phyloP scores from a whole-genome alignment of 2,797 vertebrate genomes.

The Erethizon dorsatum region DNA sequence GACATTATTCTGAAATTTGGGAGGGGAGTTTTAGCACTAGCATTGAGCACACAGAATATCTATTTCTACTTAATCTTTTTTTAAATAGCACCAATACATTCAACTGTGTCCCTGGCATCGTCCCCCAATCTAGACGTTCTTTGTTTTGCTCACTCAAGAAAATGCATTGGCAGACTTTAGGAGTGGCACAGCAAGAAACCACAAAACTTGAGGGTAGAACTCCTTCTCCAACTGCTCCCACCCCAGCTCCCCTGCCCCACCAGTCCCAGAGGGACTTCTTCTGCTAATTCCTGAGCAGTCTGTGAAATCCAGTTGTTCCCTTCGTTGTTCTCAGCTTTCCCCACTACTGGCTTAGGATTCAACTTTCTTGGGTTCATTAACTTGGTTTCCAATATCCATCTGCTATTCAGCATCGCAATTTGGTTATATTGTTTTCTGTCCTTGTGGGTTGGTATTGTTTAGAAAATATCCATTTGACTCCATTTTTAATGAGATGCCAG shows the following conservation, averaged over 20 bases:
- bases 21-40: not conserved
- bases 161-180: not conserved
- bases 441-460: not conserved
- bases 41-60: not conserved
- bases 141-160: not conserved
- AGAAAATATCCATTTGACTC: conserved; percentile 22
- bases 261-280: not conserved
- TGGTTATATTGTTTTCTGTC: not conserved
- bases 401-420: not conserved
- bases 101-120: not conserved
- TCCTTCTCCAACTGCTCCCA: not conserved
- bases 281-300: not conserved
- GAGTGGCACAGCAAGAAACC: not conserved
- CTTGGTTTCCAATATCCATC: not conserved
- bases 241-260: not conserved
- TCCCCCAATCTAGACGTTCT: not conserved
- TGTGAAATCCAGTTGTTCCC: not conserved
- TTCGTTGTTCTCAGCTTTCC: not conserved
- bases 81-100: not conserved
- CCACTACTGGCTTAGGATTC: not conserved
- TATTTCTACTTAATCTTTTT: not conserved
- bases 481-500: not conserved
- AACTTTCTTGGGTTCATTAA: not conserved
- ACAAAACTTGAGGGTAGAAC: not conserved
- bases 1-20: not conserved